Conservation (phyloP, 2,888 invertebrate species). For the Blera fallax region DNA sequence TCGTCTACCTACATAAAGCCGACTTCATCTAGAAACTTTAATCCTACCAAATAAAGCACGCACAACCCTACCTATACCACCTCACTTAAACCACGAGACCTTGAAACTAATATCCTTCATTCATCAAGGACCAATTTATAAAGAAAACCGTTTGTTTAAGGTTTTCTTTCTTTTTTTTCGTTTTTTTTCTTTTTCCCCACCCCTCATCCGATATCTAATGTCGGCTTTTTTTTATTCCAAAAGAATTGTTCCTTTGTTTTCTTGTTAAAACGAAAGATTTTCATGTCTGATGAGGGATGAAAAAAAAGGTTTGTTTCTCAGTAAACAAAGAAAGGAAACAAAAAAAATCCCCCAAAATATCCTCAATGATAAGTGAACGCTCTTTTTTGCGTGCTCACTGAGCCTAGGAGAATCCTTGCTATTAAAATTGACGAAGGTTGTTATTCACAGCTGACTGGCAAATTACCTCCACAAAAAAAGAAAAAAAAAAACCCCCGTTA, state of each 20-base stretch:
- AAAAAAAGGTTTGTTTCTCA: slow-evolving; percentile 24
- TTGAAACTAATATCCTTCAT: slow-evolving; percentile 60
- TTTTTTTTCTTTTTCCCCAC: neutral
- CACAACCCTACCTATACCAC: neutral
- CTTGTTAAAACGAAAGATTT: slow-evolving; percentile 39
- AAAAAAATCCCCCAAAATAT: slow-evolving; percentile 34
- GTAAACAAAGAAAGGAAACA: neutral
- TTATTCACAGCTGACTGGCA: slow-evolving; percentile 66
- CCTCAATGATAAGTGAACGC: slow-evolving; percentile 52
- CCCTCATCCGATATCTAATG: neutral
- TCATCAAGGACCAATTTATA: slow-evolving; percentile 66
- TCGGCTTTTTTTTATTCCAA: neutral
- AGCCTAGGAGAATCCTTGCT: slow-evolving; percentile 51
- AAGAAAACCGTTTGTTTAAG: slow-evolving; percentile 48
- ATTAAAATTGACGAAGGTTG: slow-evolving; percentile 66
- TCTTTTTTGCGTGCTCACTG: slow-evolving; percentile 50
- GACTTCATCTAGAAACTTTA: neutral
- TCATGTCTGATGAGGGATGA: slow-evolving; percentile 46
- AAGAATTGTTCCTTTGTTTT: slow-evolving; percentile 47
- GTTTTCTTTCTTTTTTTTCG: no score
- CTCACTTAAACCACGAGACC: slow-evolving; percentile 45
- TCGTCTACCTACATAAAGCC: neutral
- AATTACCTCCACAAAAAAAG: slow-evolving; percentile 23
- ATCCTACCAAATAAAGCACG: neutral
- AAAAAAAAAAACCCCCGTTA: no score